Evolutionary conservation across 2,797 vertebrate species (phyloP), one percentile per base, ranked within the genome.

Genomic region (Syncerus caffer): DNA sequence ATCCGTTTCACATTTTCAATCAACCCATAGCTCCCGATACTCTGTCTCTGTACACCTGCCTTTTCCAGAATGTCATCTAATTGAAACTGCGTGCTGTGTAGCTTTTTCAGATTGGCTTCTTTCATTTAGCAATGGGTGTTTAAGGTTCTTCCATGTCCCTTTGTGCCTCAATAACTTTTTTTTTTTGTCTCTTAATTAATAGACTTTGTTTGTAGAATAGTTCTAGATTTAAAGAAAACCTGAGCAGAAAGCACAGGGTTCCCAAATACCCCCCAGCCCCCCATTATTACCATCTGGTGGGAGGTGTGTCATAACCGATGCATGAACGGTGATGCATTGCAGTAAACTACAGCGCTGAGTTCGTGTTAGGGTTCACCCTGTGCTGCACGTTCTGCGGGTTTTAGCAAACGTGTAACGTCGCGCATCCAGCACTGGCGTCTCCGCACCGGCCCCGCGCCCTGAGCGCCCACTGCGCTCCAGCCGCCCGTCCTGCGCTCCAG

Each of bases 401-500:
- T 85, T 62, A 16, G 45, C 64, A 64, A 38, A 42, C 11, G 12
- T 38, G 3, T 23, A 9, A 27, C 13, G 21, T 47, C 29, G 2
- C 2, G 5, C 31, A 3, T 21, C 25, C n/a, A 86, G 25, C 23
- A 8, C 38, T 2, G 1, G 42, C 12, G 0, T 34, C 60, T 4
- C 12, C 1, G 2, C n/a, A 38, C 42, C 1, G 13, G 38, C 31
- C 42, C 60, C 6, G 3, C 7, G 1, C 31, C 60, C 47, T 12
- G 15, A 16, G 4, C 1, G 4, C 42, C 47, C 21, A 21, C 19
- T 42, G 38, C 4, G 13, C 29, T 10, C n/a, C 53, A 38, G 34
- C 67, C 21, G 11, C 34, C 21, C 21, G 0, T 45, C 38, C 71
- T 76, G 64, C 4, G 1, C 38, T 87, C 27, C 12, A 2, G 16